Conservation (phyloP, 1,140 invertebrate genomes). For the Papilio xuthus region DNA sequence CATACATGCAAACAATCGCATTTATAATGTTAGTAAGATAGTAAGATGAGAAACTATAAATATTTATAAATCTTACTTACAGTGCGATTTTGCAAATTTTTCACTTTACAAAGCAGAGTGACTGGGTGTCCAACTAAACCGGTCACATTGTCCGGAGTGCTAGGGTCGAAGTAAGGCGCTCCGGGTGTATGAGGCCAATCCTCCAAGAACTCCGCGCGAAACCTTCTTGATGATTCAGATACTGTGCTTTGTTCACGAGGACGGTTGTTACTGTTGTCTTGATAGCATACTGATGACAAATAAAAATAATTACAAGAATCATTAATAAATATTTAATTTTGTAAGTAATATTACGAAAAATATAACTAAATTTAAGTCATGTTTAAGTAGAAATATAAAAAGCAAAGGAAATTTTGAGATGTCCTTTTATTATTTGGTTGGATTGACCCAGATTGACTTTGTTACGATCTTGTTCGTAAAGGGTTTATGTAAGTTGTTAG, state of each 20-base stretch:
- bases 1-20: no score
- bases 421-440: not conserved
- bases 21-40: no score
- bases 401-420: conserved; percentile 17
- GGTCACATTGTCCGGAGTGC: conserved; percentile 91
- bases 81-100: conserved; percentile 94
- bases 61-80: conserved; percentile 81
- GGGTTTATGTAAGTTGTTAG: conserved; percentile 29
- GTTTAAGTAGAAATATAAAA: not conserved
- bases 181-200: conserved; percentile 87
- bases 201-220: conserved; percentile 88
- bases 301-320: conserved; percentile 1
- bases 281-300: conserved; percentile 64
- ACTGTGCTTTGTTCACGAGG: conserved; percentile 74
- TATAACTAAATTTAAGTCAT: not conserved
- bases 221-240: conserved; percentile 83
- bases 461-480: conserved; percentile 31
- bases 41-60: no score
- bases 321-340: not conserved
- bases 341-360: no score
- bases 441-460: conserved; percentile 31
- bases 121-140: conserved; percentile 93
- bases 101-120: conserved; percentile 92
- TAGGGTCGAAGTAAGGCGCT: conserved; percentile 91
- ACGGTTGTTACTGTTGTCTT: conserved; percentile 64